phyloP scores from a whole-genome alignment of 2,888 invertebrate genomes.

The Volucella zonaria region DNA sequence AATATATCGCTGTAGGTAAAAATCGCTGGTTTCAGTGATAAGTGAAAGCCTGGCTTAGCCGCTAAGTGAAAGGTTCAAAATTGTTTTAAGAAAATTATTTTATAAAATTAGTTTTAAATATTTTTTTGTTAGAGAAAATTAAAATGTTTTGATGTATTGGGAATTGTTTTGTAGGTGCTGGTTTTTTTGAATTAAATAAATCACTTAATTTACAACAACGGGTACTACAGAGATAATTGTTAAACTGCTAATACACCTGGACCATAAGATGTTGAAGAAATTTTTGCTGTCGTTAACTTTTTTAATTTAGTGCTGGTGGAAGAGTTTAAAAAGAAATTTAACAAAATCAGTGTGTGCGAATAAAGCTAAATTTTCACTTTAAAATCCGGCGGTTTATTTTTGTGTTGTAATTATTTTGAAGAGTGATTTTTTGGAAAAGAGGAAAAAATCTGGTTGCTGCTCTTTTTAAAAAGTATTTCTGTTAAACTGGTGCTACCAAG shows the following conservation, averaged over 20 bases:
- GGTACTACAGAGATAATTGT: conserved; percentile 82
- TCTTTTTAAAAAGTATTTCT: not conserved
- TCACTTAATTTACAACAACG: conserved; percentile 79
- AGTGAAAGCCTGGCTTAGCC: conserved; percentile 15
- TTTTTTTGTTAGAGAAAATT: not conserved
- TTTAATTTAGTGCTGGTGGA: conserved; percentile 75
- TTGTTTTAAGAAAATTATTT: not conserved
- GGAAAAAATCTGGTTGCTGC: too few species aligned
- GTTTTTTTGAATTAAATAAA: conserved; percentile 29
- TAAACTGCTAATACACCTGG: conserved; percentile 82
- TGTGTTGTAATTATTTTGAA: not conserved
- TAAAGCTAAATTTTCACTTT: conserved; percentile 21
- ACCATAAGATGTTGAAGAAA: conserved; percentile 81
- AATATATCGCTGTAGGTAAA: conserved; percentile 32
- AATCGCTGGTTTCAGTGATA: conserved; percentile 12
- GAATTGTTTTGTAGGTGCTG: conserved; percentile 12
- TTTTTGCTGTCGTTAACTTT: conserved; percentile 79
- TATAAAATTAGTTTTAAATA: conserved; percentile 14
- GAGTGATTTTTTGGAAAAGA: too few species aligned
- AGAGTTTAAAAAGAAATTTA: not conserved
- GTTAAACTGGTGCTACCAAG: conserved; percentile 68
- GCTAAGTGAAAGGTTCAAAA: conserved; percentile 17
- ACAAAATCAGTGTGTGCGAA: not conserved
- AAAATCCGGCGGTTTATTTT: not conserved
- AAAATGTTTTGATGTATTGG: not conserved